Percentiles rank a stretch among this genome's conserved stretches.
These are phyloP conservation scores for Pitta sordida DNA, from an alignment of 2,113 vertebrate genomes.

Conservation along the genomic window DNA sequence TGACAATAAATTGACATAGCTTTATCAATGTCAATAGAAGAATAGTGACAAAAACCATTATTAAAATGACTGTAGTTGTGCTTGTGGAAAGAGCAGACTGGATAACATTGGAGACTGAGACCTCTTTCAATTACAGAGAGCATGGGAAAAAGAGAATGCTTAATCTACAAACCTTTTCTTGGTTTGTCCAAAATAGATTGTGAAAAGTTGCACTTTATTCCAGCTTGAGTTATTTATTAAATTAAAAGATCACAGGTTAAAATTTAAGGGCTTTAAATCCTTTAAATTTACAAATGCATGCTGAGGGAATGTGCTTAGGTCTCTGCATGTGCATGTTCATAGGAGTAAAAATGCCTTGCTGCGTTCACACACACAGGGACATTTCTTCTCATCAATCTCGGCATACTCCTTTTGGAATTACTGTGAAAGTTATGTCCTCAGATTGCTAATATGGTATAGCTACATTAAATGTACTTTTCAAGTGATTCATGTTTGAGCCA, in stretches of 20 bases:
- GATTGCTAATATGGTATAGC: background rate
- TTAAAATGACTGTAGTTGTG: background rate
- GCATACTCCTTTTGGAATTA: background rate
- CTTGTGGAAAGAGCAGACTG: background rate
- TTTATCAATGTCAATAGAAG: background rate
- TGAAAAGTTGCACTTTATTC: background rate
- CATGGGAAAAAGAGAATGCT: background rate
- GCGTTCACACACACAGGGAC: background rate
- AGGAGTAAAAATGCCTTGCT: background rate
- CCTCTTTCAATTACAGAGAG: background rate
- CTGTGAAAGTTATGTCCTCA: background rate
- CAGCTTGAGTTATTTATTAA: background rate
- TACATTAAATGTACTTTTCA: background rate
- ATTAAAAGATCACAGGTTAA: background rate
- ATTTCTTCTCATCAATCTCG: background rate
- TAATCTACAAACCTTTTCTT: background rate
- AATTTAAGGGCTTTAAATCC: background rate
- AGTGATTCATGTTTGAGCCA: background rate
- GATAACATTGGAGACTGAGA: background rate
- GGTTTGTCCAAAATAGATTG: background rate
- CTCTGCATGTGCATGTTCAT: fast-evolving
- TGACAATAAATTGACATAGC: background rate
- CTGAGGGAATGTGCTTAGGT: background rate
- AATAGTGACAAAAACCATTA: background rate
- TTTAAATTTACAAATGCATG: background rate